Conservation (phyloP, 2,888 invertebrate genomes). For the Bugulina stolonifera region DNA sequence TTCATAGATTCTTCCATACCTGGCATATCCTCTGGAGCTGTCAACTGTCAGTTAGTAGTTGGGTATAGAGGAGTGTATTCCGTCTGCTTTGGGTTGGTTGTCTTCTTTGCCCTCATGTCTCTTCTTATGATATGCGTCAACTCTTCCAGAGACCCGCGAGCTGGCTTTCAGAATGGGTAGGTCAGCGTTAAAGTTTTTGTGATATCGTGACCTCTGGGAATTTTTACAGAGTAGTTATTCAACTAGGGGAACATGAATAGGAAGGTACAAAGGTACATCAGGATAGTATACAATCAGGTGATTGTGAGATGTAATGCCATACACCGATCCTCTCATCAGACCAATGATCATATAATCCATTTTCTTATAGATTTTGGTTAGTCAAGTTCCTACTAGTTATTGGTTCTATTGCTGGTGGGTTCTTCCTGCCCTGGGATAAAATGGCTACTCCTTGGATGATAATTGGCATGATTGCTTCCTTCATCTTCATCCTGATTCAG, state of each 20-base stretch:
- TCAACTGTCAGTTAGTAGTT: conserved; percentile 47
- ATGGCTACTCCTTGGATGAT: conserved; percentile 55
- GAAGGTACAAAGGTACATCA: too few relatives aligned
- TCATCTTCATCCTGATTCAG: conserved; percentile 53
- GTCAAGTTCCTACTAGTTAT: conserved; percentile 49
- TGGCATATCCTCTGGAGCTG: conserved; percentile 9
- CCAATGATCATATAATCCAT: too few relatives aligned
- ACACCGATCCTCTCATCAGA: too few relatives aligned
- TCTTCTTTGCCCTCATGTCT: conserved; percentile 49
- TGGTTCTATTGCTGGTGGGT: conserved; percentile 49
- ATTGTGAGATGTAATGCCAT: too few relatives aligned
- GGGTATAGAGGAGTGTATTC: conserved; percentile 55
- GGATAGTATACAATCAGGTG: too few relatives aligned
- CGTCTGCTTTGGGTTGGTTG: conserved; percentile 51
- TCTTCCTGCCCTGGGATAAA: conserved; percentile 48
- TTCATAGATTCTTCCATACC: background rate
- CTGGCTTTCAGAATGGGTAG: conserved; percentile 55
- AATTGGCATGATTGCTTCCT: conserved; percentile 53
- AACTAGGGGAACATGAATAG: too few relatives aligned
- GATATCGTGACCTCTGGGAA: too few relatives aligned
- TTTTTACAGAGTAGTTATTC: too few relatives aligned
- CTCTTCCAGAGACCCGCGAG: conserved; percentile 51
- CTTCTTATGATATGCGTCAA: conserved; percentile 49
- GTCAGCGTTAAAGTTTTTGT: conserved; percentile 27
- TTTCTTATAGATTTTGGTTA: conserved; percentile 43